Conservation (phyloP, 2,797 vertebrate species). For the Podarcis lilfordi region DNA sequence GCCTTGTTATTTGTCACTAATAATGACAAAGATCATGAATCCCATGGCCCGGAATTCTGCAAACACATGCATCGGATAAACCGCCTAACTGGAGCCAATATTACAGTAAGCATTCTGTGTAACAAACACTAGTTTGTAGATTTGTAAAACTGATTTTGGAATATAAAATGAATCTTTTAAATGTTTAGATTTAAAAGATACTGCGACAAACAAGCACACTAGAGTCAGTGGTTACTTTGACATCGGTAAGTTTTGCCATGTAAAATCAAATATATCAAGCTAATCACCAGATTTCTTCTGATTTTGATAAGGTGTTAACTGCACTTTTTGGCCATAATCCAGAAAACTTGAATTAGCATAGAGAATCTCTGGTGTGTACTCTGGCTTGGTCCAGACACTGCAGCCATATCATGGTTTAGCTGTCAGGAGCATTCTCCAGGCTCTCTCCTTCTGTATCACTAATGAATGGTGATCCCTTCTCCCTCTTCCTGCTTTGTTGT, state of each 20-base stretch:
- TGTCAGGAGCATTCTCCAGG: not conserved
- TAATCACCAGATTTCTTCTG: not conserved
- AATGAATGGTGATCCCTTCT: not conserved
- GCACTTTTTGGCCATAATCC: not conserved
- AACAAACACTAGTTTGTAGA: not conserved
- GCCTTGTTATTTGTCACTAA: slow-evolving; percentile 96
- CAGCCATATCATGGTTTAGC: not conserved
- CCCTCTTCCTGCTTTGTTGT: not conserved
- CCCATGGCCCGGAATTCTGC: slow-evolving; percentile 95
- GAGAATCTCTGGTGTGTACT: not conserved
- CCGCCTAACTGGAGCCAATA: slow-evolving; percentile 86
- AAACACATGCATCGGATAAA: slow-evolving; percentile 97
- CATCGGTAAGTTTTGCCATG: not conserved
- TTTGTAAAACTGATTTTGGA: not conserved
- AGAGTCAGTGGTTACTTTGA: not conserved
- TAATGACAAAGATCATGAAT: slow-evolving; percentile 90
- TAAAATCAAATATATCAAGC: not conserved
- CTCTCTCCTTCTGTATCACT: not conserved
- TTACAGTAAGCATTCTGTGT: slow-evolving; percentile 80
- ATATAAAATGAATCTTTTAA: not conserved
- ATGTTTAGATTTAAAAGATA: not conserved
- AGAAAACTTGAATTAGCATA: not conserved
- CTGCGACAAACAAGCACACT: not conserved
- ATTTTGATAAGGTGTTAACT: not conserved
- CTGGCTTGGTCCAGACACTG: not conserved